A percentile compares a stretch with the other conserved stretches of the same genome.
Evolutionary conservation across 2,113 vertebrate species (phyloP).

Genomic region (Scomber scombrus): DNA sequence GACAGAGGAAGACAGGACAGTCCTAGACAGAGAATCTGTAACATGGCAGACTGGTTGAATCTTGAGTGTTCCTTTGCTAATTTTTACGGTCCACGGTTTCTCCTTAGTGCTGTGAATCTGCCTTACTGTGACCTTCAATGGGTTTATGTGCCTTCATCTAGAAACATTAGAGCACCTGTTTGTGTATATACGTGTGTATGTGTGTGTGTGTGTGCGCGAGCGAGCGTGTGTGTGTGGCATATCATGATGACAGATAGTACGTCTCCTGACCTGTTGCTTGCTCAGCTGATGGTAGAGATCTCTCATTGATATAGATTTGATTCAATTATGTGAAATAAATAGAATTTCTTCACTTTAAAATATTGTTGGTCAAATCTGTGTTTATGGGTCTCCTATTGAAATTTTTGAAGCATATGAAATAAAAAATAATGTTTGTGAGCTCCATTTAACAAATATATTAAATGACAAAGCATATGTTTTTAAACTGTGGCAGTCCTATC

Average conservation of each 20-base stretch:
- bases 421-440: background rate
- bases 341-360: slow-evolving; percentile 72
- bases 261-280: slow-evolving; percentile 73
- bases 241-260: slow-evolving; percentile 68
- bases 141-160: slow-evolving; percentile 88
- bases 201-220: slow-evolving; percentile 20
- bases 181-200: slow-evolving; percentile 26
- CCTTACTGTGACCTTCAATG: slow-evolving; percentile 86
- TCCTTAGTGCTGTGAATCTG: slow-evolving; percentile 85
- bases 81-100: slow-evolving; percentile 69
- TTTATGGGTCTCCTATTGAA: background rate
- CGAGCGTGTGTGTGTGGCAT: slow-evolving; percentile 48
- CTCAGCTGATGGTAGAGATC: slow-evolving; percentile 71
- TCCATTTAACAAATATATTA: background rate
- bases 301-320: slow-evolving; percentile 75
- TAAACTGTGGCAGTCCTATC: background rate
- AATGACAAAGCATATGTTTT: background rate
- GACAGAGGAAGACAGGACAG: slow-evolving; percentile 40
- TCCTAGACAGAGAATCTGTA: slow-evolving; percentile 52
- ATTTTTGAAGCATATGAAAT: background rate
- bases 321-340: slow-evolving; percentile 83
- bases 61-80: slow-evolving; percentile 66
- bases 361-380: slow-evolving; percentile 17
- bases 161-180: slow-evolving; percentile 77
- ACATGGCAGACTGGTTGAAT: slow-evolving; percentile 49